Percentiles rank a stretch among this genome's conserved stretches.
phyloP scores from a whole-genome alignment of 2,888 invertebrate genomes.

The Chironomus riparius region DNA sequence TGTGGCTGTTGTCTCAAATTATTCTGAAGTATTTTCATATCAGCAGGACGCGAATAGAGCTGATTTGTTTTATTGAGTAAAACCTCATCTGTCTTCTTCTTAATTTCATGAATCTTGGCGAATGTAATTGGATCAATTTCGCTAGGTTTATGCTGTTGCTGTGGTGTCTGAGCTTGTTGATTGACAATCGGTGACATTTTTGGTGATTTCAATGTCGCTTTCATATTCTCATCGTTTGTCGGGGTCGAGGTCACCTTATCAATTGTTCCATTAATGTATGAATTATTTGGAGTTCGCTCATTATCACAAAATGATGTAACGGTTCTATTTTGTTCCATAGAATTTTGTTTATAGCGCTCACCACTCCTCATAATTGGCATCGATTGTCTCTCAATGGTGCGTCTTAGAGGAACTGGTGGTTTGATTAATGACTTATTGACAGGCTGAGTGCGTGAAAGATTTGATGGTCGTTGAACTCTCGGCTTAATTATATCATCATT shows the following conservation, averaged over 20 bases:
- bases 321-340: not conserved
- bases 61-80: constrained; percentile 2
- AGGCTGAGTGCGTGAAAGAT: not conserved
- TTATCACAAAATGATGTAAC: not conserved
- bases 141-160: not conserved
- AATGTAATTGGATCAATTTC: constrained; percentile 35
- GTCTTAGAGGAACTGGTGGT: constrained; percentile 20
- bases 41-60: not conserved
- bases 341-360: not conserved
- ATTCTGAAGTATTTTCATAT: not conserved
- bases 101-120: constrained; percentile 38
- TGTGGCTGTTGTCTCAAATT: not conserved
- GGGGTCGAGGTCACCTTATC: constrained; percentile 35
- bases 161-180: not conserved
- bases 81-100: constrained; percentile 36
- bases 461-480: constrained; percentile 14
- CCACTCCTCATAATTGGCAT: constrained; percentile 4
- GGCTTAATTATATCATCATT: constrained; percentile 16
- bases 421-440: constrained; percentile 16
- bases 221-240: constrained; percentile 31
- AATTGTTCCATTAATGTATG: not conserved
- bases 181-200: not conserved
- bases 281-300: not conserved
- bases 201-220: constrained; percentile 2
- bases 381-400: constrained; percentile 11